phyloP scores from a whole-genome alignment of 2,888 invertebrate genomes.

The Drosophila mimetica region DNA sequence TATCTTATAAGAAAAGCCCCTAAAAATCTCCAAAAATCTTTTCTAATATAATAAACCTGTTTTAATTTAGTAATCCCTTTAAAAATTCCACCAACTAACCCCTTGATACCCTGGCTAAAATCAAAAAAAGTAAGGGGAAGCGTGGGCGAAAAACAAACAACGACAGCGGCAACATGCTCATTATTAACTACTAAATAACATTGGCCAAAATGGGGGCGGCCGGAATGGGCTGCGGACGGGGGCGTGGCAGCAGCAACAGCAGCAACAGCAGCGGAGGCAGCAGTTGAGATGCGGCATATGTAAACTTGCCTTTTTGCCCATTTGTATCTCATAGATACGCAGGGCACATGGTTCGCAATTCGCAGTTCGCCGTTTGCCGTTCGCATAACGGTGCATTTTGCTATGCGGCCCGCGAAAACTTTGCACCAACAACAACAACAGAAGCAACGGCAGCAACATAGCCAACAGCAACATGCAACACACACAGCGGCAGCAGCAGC shows the following conservation, averaged over 20 bases:
- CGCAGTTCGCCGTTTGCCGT: constrained; percentile 14
- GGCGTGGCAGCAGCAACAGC: constrained; percentile 9
- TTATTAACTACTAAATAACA: constrained; percentile 80
- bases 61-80: not conserved
- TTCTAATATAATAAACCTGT: not conserved
- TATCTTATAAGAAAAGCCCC: too few relatives aligned
- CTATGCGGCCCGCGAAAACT: constrained; percentile 71
- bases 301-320: constrained; percentile 46
- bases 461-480: constrained; percentile 27
- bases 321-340: constrained; percentile 75
- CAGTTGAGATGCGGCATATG: constrained; percentile 31
- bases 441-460: constrained; percentile 4
- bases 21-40: not conserved
- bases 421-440: constrained; percentile 31
- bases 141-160: constrained; percentile 60
- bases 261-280: not conserved
- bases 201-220: constrained; percentile 64
- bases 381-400: constrained; percentile 73
- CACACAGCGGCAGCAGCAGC: constrained; percentile 16
- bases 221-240: constrained; percentile 1
- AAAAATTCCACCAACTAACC: not conserved
- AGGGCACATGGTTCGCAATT: constrained; percentile 23
- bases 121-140: constrained; percentile 2
- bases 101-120: not conserved
- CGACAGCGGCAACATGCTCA: constrained; percentile 77